Percentiles rank a stretch among this genome's conserved stretches.
These are phyloP conservation scores for Sphaeridia pumilis DNA, from an alignment of 2,888 invertebrate species.

Conservation along the genomic window DNA sequence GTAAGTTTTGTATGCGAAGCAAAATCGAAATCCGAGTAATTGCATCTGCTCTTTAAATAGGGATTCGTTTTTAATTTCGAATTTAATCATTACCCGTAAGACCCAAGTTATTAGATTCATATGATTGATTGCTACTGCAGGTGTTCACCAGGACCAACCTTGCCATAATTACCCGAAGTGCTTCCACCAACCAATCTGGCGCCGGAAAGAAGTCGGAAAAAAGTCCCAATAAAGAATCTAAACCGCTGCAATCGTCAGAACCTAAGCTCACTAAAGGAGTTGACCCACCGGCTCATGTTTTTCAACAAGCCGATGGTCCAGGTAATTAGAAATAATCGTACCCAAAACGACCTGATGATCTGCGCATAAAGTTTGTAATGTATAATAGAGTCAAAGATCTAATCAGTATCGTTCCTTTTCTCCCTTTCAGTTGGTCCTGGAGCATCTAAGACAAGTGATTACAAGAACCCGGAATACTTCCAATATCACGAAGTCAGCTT, in stretches of 20 bases:
- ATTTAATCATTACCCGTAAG: too few species aligned
- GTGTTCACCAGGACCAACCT: too few species aligned
- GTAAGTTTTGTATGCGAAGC: too few species aligned
- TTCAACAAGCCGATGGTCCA: slow-evolving; percentile 21
- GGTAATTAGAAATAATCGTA: slow-evolving; percentile 15
- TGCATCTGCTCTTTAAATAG: too few species aligned
- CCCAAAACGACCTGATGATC: not conserved
- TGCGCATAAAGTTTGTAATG: too few species aligned
- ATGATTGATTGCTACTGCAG: too few species aligned
- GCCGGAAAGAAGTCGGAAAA: not conserved
- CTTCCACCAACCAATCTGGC: too few species aligned
- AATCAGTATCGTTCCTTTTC: not conserved
- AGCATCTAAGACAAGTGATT: slow-evolving; percentile 58
- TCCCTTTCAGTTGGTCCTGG: slow-evolving; percentile 52
- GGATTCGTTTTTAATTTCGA: too few species aligned
- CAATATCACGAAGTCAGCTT: slow-evolving; percentile 64
- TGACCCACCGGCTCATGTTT: slow-evolving; percentile 29
- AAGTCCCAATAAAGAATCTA: not conserved
- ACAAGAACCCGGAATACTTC: slow-evolving; percentile 82
- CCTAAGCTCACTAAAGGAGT: slow-evolving; percentile 8
- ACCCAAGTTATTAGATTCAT: too few species aligned
- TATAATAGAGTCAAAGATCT: too few species aligned
- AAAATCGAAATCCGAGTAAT: too few species aligned
- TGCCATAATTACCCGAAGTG: too few species aligned
- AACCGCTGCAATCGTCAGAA: not conserved